Base-by-base conservation (phyloP, 2,113 vertebrate genomes). In the Bufo bufo region DNA sequence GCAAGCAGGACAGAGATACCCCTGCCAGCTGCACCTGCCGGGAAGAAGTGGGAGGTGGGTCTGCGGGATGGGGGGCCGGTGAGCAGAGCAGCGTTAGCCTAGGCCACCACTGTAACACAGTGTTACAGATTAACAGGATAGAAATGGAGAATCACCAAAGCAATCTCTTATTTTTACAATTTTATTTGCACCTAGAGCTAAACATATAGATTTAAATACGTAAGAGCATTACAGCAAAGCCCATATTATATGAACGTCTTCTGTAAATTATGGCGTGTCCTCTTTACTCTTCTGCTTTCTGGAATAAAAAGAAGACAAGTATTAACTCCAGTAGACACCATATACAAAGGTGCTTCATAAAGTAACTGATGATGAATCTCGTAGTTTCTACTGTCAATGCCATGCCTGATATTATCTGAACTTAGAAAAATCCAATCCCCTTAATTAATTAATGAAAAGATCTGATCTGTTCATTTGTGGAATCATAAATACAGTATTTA, bases 231-330 rank as follows among this genome's bases (percentile, higher is more conserved):
- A 83, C 66, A 83, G 19, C 56, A 2, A 19, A 78, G 87, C 47
- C 49, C 87, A 88, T 88, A 88, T 88, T 88, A 49, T 88, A 88
- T 88, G 81, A 84, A 84, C 81, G 16, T 81, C 78, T 77, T 77
- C 58, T 58, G 72, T 12, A 13, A 77, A 47, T 17, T 4, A 33
- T 0, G 23, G 7, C 10, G 33, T 23, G 14, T n/a, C 65, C 9
- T 45, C 20, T 77, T 84, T 56, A 84, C 87, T 88, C 87, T 88
- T 88, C 82, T 56, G 74, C 72, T 88, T 84, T 88, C 87, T 88
- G 47, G 12, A 8, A 23, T 17, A 65, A 50, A 50, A 66, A 47
- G 2, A 71, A 54, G 54, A 52, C 0, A 33, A 20, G 47, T 19
- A 20, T 75, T 49, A 75, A 50, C 16, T 19, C 45, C 71, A 33